phyloP scores from a whole-genome alignment of 1,140 invertebrate genomes.

The Drosophila baimaii region DNA sequence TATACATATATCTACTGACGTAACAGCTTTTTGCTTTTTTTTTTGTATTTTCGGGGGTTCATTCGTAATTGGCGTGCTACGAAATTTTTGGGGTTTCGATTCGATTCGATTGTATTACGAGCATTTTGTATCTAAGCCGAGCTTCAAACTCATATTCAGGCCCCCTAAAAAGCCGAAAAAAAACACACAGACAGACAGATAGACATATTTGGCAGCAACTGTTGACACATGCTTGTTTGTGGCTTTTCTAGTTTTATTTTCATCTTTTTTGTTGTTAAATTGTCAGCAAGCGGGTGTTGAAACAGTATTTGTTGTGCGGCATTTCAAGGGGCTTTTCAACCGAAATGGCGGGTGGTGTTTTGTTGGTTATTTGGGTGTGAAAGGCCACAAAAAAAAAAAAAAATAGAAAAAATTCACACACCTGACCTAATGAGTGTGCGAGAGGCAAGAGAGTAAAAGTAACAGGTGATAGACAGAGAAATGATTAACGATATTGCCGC shows the following conservation, averaged over 20 bases:
- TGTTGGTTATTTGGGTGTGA: slow-evolving; percentile 11
- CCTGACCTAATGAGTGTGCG: slow-evolving; percentile 20
- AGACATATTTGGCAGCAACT: slow-evolving; percentile 25
- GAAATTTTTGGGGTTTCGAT: slow-evolving; percentile 50
- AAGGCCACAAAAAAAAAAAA: slow-evolving; percentile 1
- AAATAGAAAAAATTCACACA: slow-evolving; percentile 7
- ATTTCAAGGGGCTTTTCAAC: slow-evolving; percentile 13
- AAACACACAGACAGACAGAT: too few relatives aligned
- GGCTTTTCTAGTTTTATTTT: slow-evolving; percentile 9
- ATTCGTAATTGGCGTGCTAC: slow-evolving; percentile 73
- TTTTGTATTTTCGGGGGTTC: slow-evolving; percentile 28
- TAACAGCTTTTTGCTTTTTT: slow-evolving; percentile 30
- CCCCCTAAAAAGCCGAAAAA: slow-evolving; percentile 4
- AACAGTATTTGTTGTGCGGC: slow-evolving; percentile 37
- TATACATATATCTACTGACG: slow-evolving; percentile 38
- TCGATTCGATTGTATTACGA: slow-evolving; percentile 34
- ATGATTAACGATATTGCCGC: slow-evolving; percentile 26
- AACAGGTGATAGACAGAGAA: slow-evolving; percentile 28
- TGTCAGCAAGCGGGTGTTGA: slow-evolving; percentile 70
- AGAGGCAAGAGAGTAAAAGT: slow-evolving; percentile 17
- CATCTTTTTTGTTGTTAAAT: slow-evolving; percentile 26
- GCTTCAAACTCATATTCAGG: slow-evolving; percentile 39
- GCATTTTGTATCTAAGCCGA: slow-evolving; percentile 29
- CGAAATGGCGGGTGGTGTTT: not conserved
- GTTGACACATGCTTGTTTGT: slow-evolving; percentile 48